A percentile compares a stretch with the other conserved stretches of the same genome.
Evolutionary conservation across 2,888 invertebrate genomes (phyloP).

Genomic region (Augiades crinisus): DNA sequence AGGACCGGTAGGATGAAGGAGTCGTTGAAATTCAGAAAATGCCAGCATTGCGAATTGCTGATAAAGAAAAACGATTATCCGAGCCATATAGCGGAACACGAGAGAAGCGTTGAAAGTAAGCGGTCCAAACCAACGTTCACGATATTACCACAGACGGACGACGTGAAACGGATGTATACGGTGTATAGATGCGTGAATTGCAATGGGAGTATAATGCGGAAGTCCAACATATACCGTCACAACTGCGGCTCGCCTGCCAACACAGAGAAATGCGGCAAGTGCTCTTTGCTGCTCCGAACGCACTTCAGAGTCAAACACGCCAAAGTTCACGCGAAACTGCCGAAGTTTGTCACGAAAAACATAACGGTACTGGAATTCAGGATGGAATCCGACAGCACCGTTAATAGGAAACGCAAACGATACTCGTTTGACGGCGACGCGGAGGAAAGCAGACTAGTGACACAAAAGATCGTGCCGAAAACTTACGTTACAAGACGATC

Average conservation of each 20-base stretch:
- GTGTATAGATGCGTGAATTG: slow-evolving; percentile 30
- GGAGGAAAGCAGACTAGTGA: too few relatives aligned
- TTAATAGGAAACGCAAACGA: not conserved
- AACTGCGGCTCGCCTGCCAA: not conserved
- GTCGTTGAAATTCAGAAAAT: slow-evolving; percentile 34
- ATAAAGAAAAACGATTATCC: slow-evolving; percentile 29
- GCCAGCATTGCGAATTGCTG: slow-evolving; percentile 32
- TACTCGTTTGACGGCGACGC: slow-evolving; percentile 1
- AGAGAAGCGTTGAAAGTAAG: not conserved
- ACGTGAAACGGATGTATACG: not conserved
- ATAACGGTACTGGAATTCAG: slow-evolving; percentile 7
- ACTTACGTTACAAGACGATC: not conserved
- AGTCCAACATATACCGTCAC: slow-evolving; percentile 11
- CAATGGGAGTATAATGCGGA: slow-evolving; percentile 20
- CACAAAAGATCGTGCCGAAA: not conserved
- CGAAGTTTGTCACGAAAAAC: slow-evolving; percentile 18
- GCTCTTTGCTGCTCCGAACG: slow-evolving; percentile 17
- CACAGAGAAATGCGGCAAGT: slow-evolving; percentile 24
- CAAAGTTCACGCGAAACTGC: slow-evolving; percentile 21
- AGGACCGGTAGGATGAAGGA: slow-evolving; percentile 24
- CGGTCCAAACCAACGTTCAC: not conserved
- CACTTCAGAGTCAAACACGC: slow-evolving; percentile 10
- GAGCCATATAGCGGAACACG: slow-evolving; percentile 19
- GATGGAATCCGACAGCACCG: not conserved
- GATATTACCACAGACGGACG: not conserved